phyloP scores from a whole-genome alignment of 2,113 vertebrate species.

The Mus pahari region DNA sequence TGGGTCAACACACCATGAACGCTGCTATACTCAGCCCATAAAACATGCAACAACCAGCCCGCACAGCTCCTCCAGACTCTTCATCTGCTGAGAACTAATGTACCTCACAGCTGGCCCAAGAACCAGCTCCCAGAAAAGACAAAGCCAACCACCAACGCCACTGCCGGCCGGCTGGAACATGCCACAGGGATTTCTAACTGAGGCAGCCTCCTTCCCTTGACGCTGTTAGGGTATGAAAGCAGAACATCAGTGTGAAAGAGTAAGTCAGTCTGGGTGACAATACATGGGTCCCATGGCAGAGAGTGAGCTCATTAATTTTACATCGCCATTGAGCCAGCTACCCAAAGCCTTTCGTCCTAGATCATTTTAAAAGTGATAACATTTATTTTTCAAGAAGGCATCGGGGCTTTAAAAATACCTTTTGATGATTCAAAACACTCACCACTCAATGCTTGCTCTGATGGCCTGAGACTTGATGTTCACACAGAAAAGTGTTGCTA shows the following conservation, averaged over 20 bases:
- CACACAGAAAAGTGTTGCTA: neutral
- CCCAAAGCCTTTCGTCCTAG: neutral
- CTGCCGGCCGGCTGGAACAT: neutral
- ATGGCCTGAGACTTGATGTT: neutral
- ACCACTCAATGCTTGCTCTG: neutral
- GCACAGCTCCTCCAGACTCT: neutral
- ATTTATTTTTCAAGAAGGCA: neutral
- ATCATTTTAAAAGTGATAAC: constrained; percentile 20
- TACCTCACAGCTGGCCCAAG: neutral
- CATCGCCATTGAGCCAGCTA: neutral
- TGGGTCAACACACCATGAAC: neutral
- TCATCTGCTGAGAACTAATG: neutral
- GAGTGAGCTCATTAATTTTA: neutral
- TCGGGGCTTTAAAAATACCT: neutral
- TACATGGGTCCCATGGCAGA: neutral
- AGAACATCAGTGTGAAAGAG: neutral
- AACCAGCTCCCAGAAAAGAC: neutral
- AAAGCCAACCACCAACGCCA: neutral
- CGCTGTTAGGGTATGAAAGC: neutral
- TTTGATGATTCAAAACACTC: constrained; percentile 49
- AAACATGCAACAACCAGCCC: neutral
- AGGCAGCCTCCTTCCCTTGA: neutral
- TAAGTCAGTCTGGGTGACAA: neutral
- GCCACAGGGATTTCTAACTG: neutral
- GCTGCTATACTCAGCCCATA: neutral